phyloP scores from a whole-genome alignment of 1,140 invertebrate species.

The Trachymyrmex septentrionalis region DNA sequence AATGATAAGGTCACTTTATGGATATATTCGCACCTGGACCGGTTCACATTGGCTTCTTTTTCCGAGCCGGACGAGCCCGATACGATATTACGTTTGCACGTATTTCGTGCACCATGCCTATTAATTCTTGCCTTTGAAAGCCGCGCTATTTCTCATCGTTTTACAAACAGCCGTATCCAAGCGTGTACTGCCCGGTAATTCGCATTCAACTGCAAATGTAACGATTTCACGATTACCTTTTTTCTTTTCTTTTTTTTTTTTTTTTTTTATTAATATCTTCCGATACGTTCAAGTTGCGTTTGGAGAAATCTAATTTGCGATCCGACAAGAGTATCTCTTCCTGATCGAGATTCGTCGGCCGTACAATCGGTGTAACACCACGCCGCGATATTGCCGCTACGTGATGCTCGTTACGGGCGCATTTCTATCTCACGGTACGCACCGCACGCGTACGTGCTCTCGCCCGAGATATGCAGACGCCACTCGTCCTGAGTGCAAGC shows the following conservation, averaged over 20 bases:
- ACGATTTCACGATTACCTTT: background rate
- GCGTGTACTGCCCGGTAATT: background rate
- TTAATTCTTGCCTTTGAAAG: conserved; percentile 53
- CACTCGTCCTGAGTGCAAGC: conserved; percentile 51
- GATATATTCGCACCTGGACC: conserved; percentile 70
- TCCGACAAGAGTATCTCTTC: background rate
- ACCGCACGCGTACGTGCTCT: conserved; percentile 45
- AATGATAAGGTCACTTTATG: conserved; percentile 69
- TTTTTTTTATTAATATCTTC: background rate
- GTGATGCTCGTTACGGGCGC: conserved; percentile 40
- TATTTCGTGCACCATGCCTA: conserved; percentile 40
- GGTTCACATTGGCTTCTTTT: conserved; percentile 76
- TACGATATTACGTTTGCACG: conserved; percentile 76
- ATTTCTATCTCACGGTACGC: conserved; percentile 31
- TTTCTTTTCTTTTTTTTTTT: background rate
- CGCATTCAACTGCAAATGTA: background rate
- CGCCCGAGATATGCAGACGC: conserved; percentile 48
- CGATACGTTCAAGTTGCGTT: background rate
- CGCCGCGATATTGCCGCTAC: conserved; percentile 40
- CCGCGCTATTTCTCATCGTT: background rate
- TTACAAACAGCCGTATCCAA: background rate
- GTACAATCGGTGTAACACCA: conserved; percentile 16
- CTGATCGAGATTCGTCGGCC: conserved; percentile 19
- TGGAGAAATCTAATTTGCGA: conserved; percentile 12
- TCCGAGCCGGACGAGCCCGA: conserved; percentile 65